Conservation (phyloP, 64 coral and sea anemone species). For the Dendrophyllia cribrosa region DNA sequence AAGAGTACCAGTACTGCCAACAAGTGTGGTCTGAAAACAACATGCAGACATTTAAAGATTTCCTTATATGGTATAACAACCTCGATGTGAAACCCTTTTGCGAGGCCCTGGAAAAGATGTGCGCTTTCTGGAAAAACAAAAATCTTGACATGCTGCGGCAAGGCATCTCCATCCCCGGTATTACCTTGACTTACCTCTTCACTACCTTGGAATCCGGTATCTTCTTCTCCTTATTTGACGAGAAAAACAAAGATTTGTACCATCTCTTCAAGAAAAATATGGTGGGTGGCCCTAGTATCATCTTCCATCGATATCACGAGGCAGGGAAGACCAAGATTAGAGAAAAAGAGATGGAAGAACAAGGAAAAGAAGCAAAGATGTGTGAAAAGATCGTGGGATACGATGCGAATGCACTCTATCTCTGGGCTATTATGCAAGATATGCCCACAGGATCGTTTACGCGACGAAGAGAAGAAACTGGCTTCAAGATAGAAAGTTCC, state of each 20-base stretch:
- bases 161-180: constrained; percentile 18
- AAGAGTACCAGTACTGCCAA: constrained; percentile 34
- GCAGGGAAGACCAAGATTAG: not conserved
- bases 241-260: constrained; percentile 39
- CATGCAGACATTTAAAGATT: constrained; percentile 6
- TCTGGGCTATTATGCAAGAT: constrained; percentile 39
- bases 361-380: constrained; percentile 31
- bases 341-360: constrained; percentile 3
- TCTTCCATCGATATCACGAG: constrained; percentile 31
- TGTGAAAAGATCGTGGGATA: constrained; percentile 50
- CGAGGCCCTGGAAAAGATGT: constrained; percentile 37
- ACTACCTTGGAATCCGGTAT: not conserved
- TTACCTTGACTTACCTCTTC: constrained; percentile 53
- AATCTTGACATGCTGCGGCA: constrained; percentile 32
- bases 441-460: constrained; percentile 19
- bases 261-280: constrained; percentile 24
- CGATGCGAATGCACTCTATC: constrained; percentile 50
- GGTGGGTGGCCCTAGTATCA: constrained; percentile 29
- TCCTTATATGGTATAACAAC: constrained; percentile 38
- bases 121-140: constrained; percentile 23
- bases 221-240: not conserved
- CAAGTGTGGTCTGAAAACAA: constrained; percentile 14
- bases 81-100: constrained; percentile 18
- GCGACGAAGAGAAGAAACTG: not conserved
- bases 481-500: constrained; percentile 19